Evolutionary conservation across 2,888 invertebrate genomes (phyloP), one percentile per base, ranked within the genome.

Genomic region (Philopedon plagiatum): DNA sequence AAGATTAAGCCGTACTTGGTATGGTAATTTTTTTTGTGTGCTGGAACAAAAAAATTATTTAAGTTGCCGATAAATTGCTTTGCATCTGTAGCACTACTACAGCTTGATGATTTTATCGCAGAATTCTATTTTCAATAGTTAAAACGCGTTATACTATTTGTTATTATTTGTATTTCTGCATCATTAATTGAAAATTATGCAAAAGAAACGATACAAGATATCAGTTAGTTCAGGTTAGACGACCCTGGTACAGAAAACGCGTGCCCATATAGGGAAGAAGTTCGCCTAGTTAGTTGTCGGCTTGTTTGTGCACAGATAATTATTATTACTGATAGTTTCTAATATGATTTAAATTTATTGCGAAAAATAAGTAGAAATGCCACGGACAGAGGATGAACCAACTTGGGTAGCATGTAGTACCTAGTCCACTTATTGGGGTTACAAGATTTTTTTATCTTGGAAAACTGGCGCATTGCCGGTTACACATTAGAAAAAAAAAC

Each of bases 191-290:
- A 19, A 44, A 34, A 34, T 63, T 63, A 63, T 63, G 62, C 13
- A 63, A 49, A 49, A 37, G 15, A 46, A 37, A 51, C n/a, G 13
- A 46, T 29, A 62, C 19, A 29, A 54, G 54, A 56, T 41, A 41
- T 64, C 26, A 56, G 37, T 51, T 63, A 51, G 51, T 34, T 63
- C 37, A 39, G 39, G 13, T 39, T 15, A 13, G 49, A 51, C 79
- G 83, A 80, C 83, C 83, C 78, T 83, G 83, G 80, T 83, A 82
- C 80, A 83, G 83, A 82, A 83, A 82, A 74, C 77, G 46, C 63
- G 68, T 80, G 71, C 71, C 84, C 83, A 78, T 84, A 80, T 83
- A 82, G 78, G 83, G 83, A 81, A 84, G 82, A 83, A 76, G 84
- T 84, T 83, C 80, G 81, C 83, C 83, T 83, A 83, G 81, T 74